A percentile compares a stretch with the other conserved stretches of the same genome.
Conservation (phyloP, 2,113 vertebrate genomes). For the Pygoscelis antarcticus region DNA sequence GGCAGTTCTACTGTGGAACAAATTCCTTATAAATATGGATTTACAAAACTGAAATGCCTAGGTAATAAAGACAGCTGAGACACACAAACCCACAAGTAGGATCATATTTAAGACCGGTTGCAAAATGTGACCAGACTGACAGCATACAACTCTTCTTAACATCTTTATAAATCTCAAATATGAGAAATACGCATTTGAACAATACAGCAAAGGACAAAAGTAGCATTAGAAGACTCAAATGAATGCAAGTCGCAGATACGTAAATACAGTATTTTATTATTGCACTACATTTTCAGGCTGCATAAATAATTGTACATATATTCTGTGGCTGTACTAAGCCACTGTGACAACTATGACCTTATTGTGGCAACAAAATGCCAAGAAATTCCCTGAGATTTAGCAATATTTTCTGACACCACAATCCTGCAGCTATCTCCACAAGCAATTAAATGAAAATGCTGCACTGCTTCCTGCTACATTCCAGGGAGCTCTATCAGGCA, state of each 20-base stretch:
- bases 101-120: neutral
- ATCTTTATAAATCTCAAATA: neutral
- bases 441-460: slow-evolving; percentile 52
- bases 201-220: neutral
- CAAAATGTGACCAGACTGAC: neutral
- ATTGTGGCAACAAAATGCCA: slow-evolving; percentile 62
- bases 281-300: slow-evolving; percentile 3
- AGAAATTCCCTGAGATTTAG: slow-evolving; percentile 25
- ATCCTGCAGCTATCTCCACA: slow-evolving; percentile 48
- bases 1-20: neutral
- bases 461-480: neutral
- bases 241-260: neutral
- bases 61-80: slow-evolving; percentile 3
- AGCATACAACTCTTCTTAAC: neutral
- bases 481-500: neutral
- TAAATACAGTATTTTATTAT: slow-evolving; percentile 35
- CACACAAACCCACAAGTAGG: neutral
- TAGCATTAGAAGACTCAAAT: neutral
- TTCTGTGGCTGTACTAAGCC: slow-evolving; percentile 24
- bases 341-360: slow-evolving; percentile 53
- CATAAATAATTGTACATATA: neutral
- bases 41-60: slow-evolving; percentile 5
- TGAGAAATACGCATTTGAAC: neutral
- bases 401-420: slow-evolving; percentile 53
- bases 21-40: slow-evolving; percentile 46